These are phyloP conservation scores for Camelus dromedarius DNA, from an alignment of 2,113 vertebrate species.

Conservation along the genomic window DNA sequence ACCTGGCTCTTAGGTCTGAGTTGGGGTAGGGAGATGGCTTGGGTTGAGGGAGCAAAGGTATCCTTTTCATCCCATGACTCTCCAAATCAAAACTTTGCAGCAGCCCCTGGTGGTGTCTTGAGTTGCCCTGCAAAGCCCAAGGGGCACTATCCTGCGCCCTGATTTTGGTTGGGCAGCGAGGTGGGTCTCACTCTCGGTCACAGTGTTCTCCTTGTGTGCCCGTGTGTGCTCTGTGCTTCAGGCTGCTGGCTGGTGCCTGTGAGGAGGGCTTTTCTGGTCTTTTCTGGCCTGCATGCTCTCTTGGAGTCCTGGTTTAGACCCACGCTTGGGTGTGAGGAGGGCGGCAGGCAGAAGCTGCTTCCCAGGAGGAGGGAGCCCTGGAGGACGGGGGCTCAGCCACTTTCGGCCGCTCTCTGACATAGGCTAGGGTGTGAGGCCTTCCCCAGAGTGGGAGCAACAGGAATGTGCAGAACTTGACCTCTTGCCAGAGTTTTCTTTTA, in stretches of 20 bases:
- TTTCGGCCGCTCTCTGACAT: background rate
- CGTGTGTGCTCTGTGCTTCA: background rate
- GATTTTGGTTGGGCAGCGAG: background rate
- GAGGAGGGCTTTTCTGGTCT: background rate
- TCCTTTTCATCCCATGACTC: background rate
- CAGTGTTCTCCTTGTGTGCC: background rate
- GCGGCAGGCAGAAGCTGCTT: background rate
- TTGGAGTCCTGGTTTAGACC: background rate
- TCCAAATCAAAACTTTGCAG: background rate
- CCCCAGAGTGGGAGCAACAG: background rate
- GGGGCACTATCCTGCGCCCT: background rate
- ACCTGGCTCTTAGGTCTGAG: background rate
- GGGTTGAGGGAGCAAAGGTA: background rate
- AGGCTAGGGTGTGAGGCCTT: background rate
- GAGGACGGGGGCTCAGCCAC: background rate
- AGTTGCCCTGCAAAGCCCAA: background rate
- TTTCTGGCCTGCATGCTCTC: background rate
- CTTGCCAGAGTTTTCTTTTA: background rate
- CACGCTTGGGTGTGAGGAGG: background rate
- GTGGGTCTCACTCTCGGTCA: background rate
- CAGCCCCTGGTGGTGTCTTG: background rate
- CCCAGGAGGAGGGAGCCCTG: background rate
- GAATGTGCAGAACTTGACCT: background rate
- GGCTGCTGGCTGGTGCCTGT: background rate
- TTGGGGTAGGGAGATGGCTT: background rate